These are phyloP conservation scores for Patella vulgata DNA, from an alignment of 1,140 invertebrate species.

Conservation along the genomic window DNA sequence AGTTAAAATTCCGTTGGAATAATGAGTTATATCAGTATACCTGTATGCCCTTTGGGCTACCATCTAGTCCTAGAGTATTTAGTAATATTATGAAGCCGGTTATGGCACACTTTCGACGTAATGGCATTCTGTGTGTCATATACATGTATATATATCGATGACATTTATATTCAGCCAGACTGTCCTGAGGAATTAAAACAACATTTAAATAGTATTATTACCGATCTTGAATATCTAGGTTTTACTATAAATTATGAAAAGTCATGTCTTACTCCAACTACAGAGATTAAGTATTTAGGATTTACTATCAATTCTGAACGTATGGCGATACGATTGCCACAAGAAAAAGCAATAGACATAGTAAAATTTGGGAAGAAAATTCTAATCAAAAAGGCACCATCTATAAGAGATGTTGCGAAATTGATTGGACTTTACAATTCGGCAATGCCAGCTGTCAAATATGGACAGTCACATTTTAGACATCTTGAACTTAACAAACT, in stretches of 20 bases:
- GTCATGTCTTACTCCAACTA: background rate
- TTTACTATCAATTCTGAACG: conserved; percentile 14
- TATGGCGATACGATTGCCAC: conserved; percentile 1
- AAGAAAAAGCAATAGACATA: background rate
- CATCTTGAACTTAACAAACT: too few species aligned
- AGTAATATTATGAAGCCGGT: conserved; percentile 7
- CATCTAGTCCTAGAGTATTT: background rate
- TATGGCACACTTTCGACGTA: too few species aligned
- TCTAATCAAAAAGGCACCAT: too few species aligned
- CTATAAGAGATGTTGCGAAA: too few species aligned
- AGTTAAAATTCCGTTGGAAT: conserved; percentile 20
- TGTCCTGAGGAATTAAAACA: background rate
- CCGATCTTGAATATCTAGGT: background rate
- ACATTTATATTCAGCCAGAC: background rate
- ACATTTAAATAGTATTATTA: background rate
- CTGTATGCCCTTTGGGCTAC: too few species aligned
- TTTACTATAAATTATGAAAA: conserved; percentile 9
- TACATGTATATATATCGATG: conserved; percentile 25
- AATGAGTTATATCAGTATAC: too few species aligned
- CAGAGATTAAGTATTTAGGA: conserved; percentile 8
- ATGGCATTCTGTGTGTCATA: background rate
- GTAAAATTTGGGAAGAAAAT: too few species aligned
- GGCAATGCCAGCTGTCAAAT: too few species aligned
- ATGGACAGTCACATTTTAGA: too few species aligned
- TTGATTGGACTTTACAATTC: too few species aligned